Evolutionary conservation across 2,797 vertebrate species (phyloP).

Genomic region (Urocyon cinereoargenteus): DNA sequence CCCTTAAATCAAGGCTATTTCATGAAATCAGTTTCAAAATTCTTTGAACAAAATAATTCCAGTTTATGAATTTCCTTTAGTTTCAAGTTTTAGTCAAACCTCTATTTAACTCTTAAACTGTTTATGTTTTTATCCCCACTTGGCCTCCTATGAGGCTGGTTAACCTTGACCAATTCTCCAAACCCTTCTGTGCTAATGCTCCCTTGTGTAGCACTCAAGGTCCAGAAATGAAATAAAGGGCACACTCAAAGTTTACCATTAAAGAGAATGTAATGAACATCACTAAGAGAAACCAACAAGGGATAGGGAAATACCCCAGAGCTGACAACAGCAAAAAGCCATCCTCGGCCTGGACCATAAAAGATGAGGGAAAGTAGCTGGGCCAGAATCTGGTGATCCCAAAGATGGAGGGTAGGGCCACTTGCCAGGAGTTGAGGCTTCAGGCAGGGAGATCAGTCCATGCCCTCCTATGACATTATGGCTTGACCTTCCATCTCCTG

Average conservation of each 20-base stretch:
- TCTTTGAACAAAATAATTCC: background rate
- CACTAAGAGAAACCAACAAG: too few relatives aligned
- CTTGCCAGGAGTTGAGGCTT: background rate
- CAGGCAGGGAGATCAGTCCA: background rate
- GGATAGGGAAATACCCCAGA: background rate
- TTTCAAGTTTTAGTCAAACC: background rate
- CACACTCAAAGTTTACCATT: background rate
- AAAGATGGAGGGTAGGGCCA: background rate
- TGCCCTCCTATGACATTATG: too few relatives aligned
- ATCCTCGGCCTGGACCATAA: background rate
- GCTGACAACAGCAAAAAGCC: background rate
- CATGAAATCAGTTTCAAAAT: background rate
- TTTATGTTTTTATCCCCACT: background rate
- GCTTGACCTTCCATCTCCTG: background rate
- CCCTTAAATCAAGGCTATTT: background rate
- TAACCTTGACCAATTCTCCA: background rate
- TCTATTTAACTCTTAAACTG: background rate
- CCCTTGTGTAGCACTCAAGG: background rate
- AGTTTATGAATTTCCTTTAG: background rate
- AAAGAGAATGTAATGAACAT: background rate
- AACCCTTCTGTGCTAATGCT: background rate
- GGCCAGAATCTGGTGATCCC: background rate
- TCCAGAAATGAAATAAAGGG: background rate
- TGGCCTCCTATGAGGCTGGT: background rate
- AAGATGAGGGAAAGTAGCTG: background rate